These are phyloP conservation scores for Falco rusticolus DNA, from an alignment of 2,797 vertebrate species.

Conservation along the genomic window DNA sequence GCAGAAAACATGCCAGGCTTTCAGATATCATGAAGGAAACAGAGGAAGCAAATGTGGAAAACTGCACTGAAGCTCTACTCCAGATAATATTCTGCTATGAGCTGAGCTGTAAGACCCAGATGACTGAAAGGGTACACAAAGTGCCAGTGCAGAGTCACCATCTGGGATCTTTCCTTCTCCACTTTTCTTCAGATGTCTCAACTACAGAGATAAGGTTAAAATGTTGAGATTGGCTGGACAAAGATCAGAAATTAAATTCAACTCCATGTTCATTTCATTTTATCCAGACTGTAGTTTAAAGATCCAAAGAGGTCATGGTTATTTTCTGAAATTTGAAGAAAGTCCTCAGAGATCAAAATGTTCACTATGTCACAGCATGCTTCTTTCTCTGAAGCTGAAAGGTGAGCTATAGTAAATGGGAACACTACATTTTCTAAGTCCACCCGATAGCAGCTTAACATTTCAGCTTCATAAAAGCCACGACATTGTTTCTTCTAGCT, in stretches of 20 bases:
- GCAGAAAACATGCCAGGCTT: background rate
- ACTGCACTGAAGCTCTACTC: background rate
- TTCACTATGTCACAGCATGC: constrained; percentile 30
- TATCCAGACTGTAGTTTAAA: constrained; percentile 44
- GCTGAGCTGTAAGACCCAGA: constrained; percentile 19
- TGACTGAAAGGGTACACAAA: constrained; percentile 35
- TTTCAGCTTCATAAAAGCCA: constrained; percentile 4
- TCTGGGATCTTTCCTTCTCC: constrained; percentile 49
- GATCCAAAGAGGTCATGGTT: constrained; percentile 23
- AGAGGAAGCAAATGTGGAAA: background rate
- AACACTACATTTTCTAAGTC: constrained; percentile 28
- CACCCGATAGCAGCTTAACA: background rate
- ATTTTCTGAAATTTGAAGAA: constrained; percentile 60
- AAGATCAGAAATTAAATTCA: constrained; percentile 64
- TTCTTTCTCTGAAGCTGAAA: constrained; percentile 41
- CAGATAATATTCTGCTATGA: constrained; percentile 22
- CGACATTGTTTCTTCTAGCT: background rate
- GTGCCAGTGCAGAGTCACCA: constrained; percentile 1
- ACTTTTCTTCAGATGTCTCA: constrained; percentile 50
- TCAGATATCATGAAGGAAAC: background rate
- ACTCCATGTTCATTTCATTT: constrained; percentile 52
- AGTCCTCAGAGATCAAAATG: constrained; percentile 52
- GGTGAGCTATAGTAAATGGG: constrained; percentile 9
- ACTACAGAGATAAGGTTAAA: constrained; percentile 63
- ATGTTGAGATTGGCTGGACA: constrained; percentile 55